Base-by-base conservation (phyloP, 2,888 invertebrate genomes). In the Nemoura dubitans region DNA sequence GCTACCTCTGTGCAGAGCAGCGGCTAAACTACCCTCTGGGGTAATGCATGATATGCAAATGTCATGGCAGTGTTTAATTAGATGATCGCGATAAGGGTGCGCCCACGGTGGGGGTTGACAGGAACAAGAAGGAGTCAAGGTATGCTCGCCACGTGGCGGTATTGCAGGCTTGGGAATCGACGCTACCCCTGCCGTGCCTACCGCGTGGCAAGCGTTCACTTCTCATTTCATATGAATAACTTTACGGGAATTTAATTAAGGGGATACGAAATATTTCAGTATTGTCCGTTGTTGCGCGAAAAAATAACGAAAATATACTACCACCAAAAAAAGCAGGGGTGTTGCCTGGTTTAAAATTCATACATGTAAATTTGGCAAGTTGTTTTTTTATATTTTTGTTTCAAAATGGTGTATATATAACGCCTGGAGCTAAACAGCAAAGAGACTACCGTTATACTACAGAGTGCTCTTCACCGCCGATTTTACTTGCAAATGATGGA, bases 11-110 rank as follows among this genome's bases (percentile, higher is more conserved):
- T 26, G 85, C 25, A 76, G 14, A 21, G 76, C 42, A 10, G 80
- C 29, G 43, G 25, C 76, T 78, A 86, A 87, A 87, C 87, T 85
- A 85, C 87, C 85, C 87, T 77, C 87, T 59, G 16, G 87, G 87
- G 87, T 87, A 87, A 87, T 87, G 87, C 87, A 87, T 87, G 86
- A 87, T 87, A 87, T 87, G 87, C 87, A 87, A 87, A 87, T 87
- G 87, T 87, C 86, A 87, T 78, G 87, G 84, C 59, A 81, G 86
- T 86, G 87, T 87, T 87, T 87, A 87, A 87, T 87, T 87, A 87
- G 87, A 87, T 87, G 87, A 87, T 87, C 84, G 87, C 83, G 87
- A 87, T 87, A 87, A 86, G 87, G 86, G 85, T 30, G 76, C 26
- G 36, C 59, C 16, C 59, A 10, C 86, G 85, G 28, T n/a, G 29